Evolutionary conservation across 2,113 vertebrate species (phyloP).

Genomic region (Toxotes jaculatrix): DNA sequence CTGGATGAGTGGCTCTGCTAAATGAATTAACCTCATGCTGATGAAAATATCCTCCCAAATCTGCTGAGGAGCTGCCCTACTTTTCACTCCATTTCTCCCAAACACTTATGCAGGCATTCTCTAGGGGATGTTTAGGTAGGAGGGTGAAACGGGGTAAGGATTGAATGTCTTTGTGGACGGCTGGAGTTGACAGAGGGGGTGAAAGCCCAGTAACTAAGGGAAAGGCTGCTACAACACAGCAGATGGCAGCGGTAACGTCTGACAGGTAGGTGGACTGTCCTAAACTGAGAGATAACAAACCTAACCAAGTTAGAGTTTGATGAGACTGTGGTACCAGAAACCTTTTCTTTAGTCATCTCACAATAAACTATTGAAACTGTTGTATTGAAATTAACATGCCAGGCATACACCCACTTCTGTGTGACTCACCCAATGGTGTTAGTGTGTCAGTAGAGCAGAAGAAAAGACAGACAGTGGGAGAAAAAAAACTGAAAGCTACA

Average conservation of each 20-base stretch:
- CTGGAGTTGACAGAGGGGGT: not conserved
- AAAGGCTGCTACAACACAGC: slow-evolving; percentile 1
- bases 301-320: not conserved
- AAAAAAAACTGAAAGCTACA: not conserved
- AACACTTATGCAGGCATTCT: slow-evolving; percentile 25
- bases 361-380: not conserved
- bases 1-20: slow-evolving; percentile 55
- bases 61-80: slow-evolving; percentile 67
- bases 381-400: slow-evolving; percentile 19
- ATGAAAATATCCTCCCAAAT: slow-evolving; percentile 72
- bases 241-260: slow-evolving; percentile 20
- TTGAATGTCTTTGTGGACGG: slow-evolving; percentile 14
- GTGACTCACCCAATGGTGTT: slow-evolving; percentile 46
- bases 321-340: not conserved
- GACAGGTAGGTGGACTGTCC: not conserved
- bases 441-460: slow-evolving; percentile 40
- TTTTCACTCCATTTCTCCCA: slow-evolving; percentile 59
- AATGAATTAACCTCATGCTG: slow-evolving; percentile 68
- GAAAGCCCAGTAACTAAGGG: slow-evolving; percentile 15
- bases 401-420: slow-evolving; percentile 31
- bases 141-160: slow-evolving; percentile 18
- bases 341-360: not conserved
- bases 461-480: not conserved
- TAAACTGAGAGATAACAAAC: slow-evolving; percentile 14
- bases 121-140: slow-evolving; percentile 32